A percentile compares a stretch with the other conserved stretches of the same genome.
phyloP scores from a whole-genome alignment of 2,113 vertebrate genomes.

The Mesitornis unicolor region DNA sequence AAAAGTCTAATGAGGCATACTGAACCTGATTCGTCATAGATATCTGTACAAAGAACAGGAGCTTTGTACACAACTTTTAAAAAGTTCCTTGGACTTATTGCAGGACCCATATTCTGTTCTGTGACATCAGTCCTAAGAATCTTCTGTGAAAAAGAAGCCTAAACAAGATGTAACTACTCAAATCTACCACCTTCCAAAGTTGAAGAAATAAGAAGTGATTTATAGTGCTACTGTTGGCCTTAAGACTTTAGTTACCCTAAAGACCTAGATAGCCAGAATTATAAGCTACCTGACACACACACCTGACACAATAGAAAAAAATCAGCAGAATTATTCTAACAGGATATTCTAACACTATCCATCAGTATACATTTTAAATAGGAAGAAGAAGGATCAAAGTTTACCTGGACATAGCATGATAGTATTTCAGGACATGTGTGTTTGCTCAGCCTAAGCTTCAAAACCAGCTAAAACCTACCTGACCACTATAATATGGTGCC shows the following conservation, averaged over 20 bases:
- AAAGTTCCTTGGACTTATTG: not conserved
- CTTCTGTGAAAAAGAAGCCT: not conserved
- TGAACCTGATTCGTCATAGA: not conserved
- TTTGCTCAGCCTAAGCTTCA: not conserved
- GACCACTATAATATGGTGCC: not conserved
- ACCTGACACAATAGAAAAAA: not conserved
- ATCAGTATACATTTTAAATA: not conserved
- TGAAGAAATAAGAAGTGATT: not conserved
- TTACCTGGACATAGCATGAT: rapidly evolving
- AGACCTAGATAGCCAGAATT: not conserved
- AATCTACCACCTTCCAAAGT: not conserved
- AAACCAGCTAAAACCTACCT: not conserved
- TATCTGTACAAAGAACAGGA: not conserved
- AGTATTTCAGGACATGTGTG: not conserved
- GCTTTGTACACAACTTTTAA: rapidly evolving
- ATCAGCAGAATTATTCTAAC: not conserved
- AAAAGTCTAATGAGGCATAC: not conserved
- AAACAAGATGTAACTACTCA: not conserved
- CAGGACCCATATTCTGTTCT: not conserved
- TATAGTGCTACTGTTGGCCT: not conserved
- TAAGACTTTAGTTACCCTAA: not conserved
- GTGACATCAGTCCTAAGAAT: not conserved
- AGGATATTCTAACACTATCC: not conserved
- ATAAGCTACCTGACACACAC: not conserved
- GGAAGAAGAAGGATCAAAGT: not conserved